These are phyloP conservation scores for Morpho helenor DNA, from an alignment of 2,888 invertebrate genomes.

Conservation along the genomic window DNA sequence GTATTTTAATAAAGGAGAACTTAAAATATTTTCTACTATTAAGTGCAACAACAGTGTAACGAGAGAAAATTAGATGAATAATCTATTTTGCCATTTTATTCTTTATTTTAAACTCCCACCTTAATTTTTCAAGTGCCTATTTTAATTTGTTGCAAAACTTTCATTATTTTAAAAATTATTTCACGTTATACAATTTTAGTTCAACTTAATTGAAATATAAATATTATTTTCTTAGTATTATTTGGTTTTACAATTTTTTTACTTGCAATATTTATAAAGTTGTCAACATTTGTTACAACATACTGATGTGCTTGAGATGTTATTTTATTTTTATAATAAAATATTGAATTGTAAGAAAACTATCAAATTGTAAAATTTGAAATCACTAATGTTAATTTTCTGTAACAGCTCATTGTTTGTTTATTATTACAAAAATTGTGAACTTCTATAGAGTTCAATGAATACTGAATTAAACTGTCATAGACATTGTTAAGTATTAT, in stretches of 20 bases:
- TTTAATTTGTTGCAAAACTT: slow-evolving; percentile 22
- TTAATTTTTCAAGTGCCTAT: slow-evolving; percentile 57
- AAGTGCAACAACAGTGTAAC: slow-evolving; percentile 74
- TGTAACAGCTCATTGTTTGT: slow-evolving; percentile 42
- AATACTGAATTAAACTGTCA: slow-evolving; percentile 69
- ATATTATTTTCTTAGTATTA: slow-evolving; percentile 4
- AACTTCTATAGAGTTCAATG: slow-evolving; percentile 61
- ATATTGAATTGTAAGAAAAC: slow-evolving; percentile 14
- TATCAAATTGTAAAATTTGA: slow-evolving; percentile 11
- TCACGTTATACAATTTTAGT: background rate
- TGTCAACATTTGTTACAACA: slow-evolving; percentile 24
- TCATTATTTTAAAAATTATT: background rate
- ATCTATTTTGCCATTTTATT: slow-evolving; percentile 50
- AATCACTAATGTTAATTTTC: slow-evolving; percentile 22
- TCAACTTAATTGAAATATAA: background rate
- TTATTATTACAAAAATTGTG: slow-evolving; percentile 54
- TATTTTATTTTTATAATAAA: slow-evolving; percentile 24
- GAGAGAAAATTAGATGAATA: slow-evolving; percentile 64
- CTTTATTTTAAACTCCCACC: slow-evolving; percentile 47
- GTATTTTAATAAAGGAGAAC: slow-evolving; percentile 54
- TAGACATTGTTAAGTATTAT: slow-evolving; percentile 34
- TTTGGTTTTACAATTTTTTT: slow-evolving; percentile 5
- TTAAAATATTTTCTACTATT: slow-evolving; percentile 60
- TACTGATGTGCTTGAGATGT: slow-evolving; percentile 15
- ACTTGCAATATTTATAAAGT: slow-evolving; percentile 6